Percentiles rank a stretch among this genome's conserved stretches.
Evolutionary conservation across 2,113 vertebrate species (phyloP).

Genomic region (Mus pahari): DNA sequence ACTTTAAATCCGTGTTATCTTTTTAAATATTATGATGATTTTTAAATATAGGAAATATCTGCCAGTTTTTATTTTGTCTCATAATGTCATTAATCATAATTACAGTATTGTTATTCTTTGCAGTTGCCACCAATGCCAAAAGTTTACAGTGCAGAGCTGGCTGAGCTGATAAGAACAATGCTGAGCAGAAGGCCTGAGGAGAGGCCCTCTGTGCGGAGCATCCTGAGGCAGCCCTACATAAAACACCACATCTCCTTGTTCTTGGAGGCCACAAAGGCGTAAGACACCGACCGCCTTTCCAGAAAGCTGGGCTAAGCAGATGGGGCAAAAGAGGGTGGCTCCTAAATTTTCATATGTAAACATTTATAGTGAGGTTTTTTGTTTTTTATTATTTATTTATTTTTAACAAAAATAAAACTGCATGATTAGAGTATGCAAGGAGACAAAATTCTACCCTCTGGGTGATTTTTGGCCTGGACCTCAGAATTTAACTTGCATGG

Average conservation of each 20-base stretch:
- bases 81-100: not conserved
- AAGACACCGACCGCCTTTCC: constrained; percentile 79
- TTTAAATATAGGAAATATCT: constrained; percentile 27
- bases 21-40: not conserved
- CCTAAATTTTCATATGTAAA: constrained; percentile 31
- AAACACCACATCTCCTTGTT: constrained; percentile 95
- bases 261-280: constrained; percentile 95
- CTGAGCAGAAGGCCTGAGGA: constrained; percentile 95
- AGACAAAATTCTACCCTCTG: constrained; percentile 4
- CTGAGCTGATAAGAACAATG: constrained; percentile 95
- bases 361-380: constrained; percentile 36
- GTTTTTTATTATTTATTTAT: not conserved
- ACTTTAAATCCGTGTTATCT: not conserved
- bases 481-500: not conserved
- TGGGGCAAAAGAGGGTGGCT: not conserved
- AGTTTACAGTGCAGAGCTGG: constrained; percentile 93
- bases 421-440: constrained; percentile 1
- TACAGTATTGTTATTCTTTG: constrained; percentile 59
- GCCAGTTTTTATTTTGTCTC: constrained; percentile 43
- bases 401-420: constrained; percentile 37
- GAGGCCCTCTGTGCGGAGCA: constrained; percentile 93
- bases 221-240: constrained; percentile 95
- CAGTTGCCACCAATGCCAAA: constrained; percentile 97
- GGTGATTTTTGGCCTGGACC: not conserved
- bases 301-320: constrained; percentile 48